A percentile compares a stretch with the other conserved stretches of the same genome.
phyloP scores from a whole-genome alignment of 2,797 vertebrate genomes.

The Fringilla coelebs region DNA sequence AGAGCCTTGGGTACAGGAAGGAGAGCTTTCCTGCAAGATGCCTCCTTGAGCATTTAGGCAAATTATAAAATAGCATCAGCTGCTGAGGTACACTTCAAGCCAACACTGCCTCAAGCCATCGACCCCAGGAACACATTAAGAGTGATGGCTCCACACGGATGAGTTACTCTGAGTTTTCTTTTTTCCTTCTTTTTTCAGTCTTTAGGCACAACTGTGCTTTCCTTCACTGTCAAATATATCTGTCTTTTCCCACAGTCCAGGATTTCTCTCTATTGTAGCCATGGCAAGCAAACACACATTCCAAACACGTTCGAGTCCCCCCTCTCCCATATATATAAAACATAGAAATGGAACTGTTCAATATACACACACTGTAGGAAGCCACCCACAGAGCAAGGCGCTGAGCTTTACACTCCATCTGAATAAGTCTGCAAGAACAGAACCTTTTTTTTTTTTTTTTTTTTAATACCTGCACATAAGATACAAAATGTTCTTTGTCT shows the following conservation, averaged over 20 bases:
- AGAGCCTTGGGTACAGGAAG: neutral
- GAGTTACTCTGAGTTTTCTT: neutral
- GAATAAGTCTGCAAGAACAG: slow-evolving; percentile 11
- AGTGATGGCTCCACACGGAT: slow-evolving; percentile 35
- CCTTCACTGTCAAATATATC: slow-evolving; percentile 15
- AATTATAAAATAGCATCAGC: neutral
- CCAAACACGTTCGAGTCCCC: slow-evolving; percentile 18
- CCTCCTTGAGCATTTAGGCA: slow-evolving; percentile 2
- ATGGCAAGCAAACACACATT: slow-evolving; percentile 56
- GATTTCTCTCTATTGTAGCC: slow-evolving; percentile 35
- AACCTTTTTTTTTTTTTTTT: neutral
- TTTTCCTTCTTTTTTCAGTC: neutral
- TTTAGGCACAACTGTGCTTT: slow-evolving; percentile 20
- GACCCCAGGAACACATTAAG: slow-evolving; percentile 1
- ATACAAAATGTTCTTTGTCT: slow-evolving; percentile 52
- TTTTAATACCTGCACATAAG: neutral
- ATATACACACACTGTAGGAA: slow-evolving; percentile 33
- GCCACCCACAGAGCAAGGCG: slow-evolving; percentile 54
- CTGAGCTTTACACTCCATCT: slow-evolving; percentile 29
- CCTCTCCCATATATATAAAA: slow-evolving; percentile 51
- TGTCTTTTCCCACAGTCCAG: slow-evolving; percentile 44
- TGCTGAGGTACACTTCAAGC: slow-evolving; percentile 10
- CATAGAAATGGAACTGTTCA: slow-evolving; percentile 56
- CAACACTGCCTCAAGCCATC: neutral
- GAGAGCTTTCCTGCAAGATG: neutral